phyloP scores from a whole-genome alignment of 1,140 invertebrate genomes.

The Mactra quadrangularis region DNA sequence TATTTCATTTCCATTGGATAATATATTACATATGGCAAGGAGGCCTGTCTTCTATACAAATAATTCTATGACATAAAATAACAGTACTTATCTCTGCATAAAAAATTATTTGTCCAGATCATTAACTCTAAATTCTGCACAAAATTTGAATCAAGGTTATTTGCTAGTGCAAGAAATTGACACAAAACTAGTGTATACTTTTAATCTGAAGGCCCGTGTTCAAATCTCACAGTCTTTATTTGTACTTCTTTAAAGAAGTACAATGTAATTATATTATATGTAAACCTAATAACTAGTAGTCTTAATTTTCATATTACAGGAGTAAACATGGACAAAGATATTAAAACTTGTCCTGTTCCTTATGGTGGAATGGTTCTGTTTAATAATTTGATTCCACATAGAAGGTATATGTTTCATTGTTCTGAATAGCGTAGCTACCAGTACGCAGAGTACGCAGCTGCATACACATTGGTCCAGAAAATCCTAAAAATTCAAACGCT shows the following conservation, averaged over 20 bases:
- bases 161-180: background rate
- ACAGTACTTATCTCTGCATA: too few species aligned
- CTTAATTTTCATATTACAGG: conserved; percentile 46
- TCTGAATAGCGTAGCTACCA: too few species aligned
- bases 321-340: conserved; percentile 71
- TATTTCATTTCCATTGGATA: too few species aligned
- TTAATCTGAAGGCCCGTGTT: background rate
- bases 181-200: background rate
- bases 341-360: conserved; percentile 68
- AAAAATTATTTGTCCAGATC: background rate
- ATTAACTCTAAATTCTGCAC: background rate
- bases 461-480: too few species aligned
- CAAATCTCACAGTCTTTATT: background rate
- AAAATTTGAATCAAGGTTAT: background rate
- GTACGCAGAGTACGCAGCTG: too few species aligned
- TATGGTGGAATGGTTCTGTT: conserved; percentile 77
- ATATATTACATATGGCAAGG: too few species aligned
- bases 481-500: too few species aligned
- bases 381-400: conserved; percentile 77
- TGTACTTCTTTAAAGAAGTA: background rate
- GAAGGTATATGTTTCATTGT: conserved; percentile 34
- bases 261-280: too few species aligned
- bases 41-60: too few species aligned
- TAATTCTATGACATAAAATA: too few species aligned
- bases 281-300: background rate